Evolutionary conservation across 2,113 vertebrate species (phyloP), one percentile per base, ranked within the genome.

Genomic region (Oxyruncus cristatus): DNA sequence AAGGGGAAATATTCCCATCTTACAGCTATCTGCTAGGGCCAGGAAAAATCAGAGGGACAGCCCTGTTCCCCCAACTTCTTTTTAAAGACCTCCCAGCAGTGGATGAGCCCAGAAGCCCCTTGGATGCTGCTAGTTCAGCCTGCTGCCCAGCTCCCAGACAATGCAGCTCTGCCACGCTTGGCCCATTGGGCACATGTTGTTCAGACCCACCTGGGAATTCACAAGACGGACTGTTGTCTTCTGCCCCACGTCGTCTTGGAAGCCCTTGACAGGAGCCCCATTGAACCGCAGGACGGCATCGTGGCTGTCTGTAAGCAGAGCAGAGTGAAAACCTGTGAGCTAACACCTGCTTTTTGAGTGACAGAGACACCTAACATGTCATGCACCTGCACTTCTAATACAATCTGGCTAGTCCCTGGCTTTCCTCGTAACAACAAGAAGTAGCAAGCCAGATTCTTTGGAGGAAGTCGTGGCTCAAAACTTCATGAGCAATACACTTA

Each of bases 181-280:
- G 32, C 23, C 53, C 23, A 1, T n/a, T 23, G 3, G 26, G 67
- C 27, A 42, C 44, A 27, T 0, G 0, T 12, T 50, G 6, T 24
- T 46, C 82, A 94, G 42, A 87, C 93, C 95, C 97, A 98, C 98
- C 98, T 98, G 98, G 28, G 98, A 98, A 83, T 98, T 98, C 75
- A 99, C 76, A 18, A 99, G 96, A 37, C 98, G 98, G 82, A 99
- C 70, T 33, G 98, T 98, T 18, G 98, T 99, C 96, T 98, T 98
- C 20, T 94, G 95, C 23, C 98, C 98, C 65, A 99, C 98, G 24
- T 98, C 98, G 59, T 94, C 88, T 22, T 98, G 92, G 84, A 97
- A 98, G 20, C 95, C 98, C 53, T 73, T 93, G 73, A 95, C 91
- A 65, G 98, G 98, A 42, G 98, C 98, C 24, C 96, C 97, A 30